These are phyloP conservation scores for Drosophila kanekoi DNA, from an alignment of 2,888 invertebrate genomes.

Conservation along the genomic window DNA sequence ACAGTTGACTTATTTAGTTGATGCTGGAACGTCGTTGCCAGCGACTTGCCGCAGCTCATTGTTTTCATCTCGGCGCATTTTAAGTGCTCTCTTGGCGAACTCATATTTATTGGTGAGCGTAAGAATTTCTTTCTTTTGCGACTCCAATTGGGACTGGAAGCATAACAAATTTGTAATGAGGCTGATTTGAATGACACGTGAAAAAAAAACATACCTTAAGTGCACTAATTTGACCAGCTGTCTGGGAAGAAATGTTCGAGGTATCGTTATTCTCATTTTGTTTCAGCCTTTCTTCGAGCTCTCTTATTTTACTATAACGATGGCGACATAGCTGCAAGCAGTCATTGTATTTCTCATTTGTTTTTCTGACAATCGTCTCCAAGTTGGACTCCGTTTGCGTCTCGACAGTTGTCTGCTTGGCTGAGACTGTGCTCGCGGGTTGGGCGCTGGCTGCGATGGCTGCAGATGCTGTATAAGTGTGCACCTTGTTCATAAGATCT, in stretches of 20 bases:
- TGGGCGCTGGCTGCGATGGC: constrained; percentile 2
- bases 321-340: constrained; percentile 73
- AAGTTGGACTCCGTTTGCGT: constrained; percentile 71
- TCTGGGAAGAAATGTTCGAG: constrained; percentile 50
- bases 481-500: constrained; percentile 49
- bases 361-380: constrained; percentile 54
- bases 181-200: background rate
- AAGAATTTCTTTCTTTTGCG: constrained; percentile 35
- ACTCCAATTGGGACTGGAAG: constrained; percentile 37
- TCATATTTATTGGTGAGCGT: constrained; percentile 45
- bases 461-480: constrained; percentile 25
- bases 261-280: constrained; percentile 62
- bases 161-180: background rate
- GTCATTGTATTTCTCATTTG: constrained; percentile 75
- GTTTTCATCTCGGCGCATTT: constrained; percentile 47
- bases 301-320: constrained; percentile 70
- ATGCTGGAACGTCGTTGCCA: constrained; percentile 1
- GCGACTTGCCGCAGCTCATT: constrained; percentile 20
- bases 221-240: constrained; percentile 57
- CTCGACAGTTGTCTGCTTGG: constrained; percentile 19
- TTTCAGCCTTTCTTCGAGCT: constrained; percentile 66
- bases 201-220: constrained; percentile 59
- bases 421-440: background rate
- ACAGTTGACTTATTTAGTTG: constrained; percentile 29
- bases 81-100: constrained; percentile 49